Evolutionary conservation across 2,888 invertebrate species (phyloP), one percentile per base, ranked within the genome.

Genomic region (Acrobasis suavella): DNA sequence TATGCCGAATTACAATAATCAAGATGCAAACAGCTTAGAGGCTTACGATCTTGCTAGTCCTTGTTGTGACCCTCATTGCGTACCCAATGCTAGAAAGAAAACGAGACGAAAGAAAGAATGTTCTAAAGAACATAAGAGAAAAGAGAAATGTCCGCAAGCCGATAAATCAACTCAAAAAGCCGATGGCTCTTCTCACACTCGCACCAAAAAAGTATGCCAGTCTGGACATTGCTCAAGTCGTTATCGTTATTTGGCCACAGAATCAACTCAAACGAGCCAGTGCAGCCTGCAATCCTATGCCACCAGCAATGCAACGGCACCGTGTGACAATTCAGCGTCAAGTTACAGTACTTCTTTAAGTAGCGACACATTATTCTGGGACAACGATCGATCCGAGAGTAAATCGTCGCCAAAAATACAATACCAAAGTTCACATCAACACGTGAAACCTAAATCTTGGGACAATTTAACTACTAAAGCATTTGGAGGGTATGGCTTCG

Each of bases 361-460:
- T 79, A 97, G 96, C 9, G 97, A 97, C 74, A 97, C 97, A 1
- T 91, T 97, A 0, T 97, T 96, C 78, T 97, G 97, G 96, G 97
- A 97, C 75, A 94, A 88, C 64, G 91, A 91, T 60, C 81, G 90
- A 2, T 78, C 86, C 9, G 91, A 93, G 75, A 69, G 89, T 71
- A 78, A 91, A 69, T 75, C 92, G 67, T 80, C 90, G 65, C 87
- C 93, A 67, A 92, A 87, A 84, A 90, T 91, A 65, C 91, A 92
- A 70, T 91, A 92, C 60, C 92, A 92, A 69, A 90, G 83, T 65
- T 80, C 89, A 32, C 87, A 92, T 65, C 90, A 88, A 69, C 86
- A 92, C 62, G 85, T 81, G 0, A 97, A 97, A 77, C 97, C 97
- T 0, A 97, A 97, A 81, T 97, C 97, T 0, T 97, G 97, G 97